A percentile compares a stretch with the other conserved stretches of the same genome.
Conservation (phyloP, 64 coral and sea anemone genomes). For the Trachythela sp. region DNA sequence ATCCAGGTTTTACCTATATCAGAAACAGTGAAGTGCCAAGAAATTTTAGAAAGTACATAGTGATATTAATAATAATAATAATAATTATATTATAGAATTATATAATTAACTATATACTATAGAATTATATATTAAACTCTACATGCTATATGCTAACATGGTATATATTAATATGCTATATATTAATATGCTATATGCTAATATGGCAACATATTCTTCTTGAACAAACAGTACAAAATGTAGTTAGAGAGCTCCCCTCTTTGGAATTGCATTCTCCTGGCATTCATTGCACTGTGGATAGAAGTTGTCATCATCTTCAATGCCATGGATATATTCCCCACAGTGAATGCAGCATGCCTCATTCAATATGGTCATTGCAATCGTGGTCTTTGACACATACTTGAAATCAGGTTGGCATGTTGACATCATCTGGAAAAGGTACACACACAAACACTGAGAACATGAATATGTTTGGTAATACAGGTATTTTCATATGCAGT, state of each 20-base stretch:
- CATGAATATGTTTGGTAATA: neutral
- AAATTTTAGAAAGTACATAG: no score
- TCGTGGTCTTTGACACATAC: conserved; percentile 1
- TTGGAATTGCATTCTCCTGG: neutral
- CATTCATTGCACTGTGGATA: neutral
- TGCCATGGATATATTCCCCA: neutral
- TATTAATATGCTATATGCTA: neutral
- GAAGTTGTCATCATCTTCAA: neutral
- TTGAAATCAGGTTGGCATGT: neutral
- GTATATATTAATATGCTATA: neutral
- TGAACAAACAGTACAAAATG: neutral
- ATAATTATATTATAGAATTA: no score
- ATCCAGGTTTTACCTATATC: no score
- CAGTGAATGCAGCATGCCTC: neutral
- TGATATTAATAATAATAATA: no score
- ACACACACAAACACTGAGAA: neutral
- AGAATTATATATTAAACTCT: no score
- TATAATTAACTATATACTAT: no score
- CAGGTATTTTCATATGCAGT: neutral
- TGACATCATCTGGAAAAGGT: neutral
- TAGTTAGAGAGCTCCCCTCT: neutral
- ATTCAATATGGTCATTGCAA: conserved; percentile 1
- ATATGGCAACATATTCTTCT: neutral
- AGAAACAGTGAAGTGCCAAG: no score
- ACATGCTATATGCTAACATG: no score